Percentiles rank a stretch among this genome's conserved stretches.
Evolutionary conservation across 1,140 invertebrate genomes (phyloP).

Genomic region (Drosophila sturtevanti): DNA sequence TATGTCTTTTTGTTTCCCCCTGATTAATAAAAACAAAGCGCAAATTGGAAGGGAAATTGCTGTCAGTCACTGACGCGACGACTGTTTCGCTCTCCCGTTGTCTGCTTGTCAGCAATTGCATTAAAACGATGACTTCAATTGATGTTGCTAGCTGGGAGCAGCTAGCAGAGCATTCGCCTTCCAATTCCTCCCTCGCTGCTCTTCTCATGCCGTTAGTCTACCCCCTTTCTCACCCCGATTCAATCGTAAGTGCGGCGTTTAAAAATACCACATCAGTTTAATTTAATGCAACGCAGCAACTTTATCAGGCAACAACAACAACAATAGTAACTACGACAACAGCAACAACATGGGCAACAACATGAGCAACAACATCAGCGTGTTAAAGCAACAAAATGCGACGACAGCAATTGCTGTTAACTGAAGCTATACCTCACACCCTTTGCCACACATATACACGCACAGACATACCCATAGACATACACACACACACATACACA

Average conservation of each 20-base stretch:
- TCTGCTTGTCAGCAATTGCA: constrained; percentile 68
- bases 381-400: constrained; percentile 39
- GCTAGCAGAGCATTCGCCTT: not conserved
- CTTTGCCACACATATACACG: not conserved
- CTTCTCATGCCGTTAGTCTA: not conserved
- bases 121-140: constrained; percentile 44
- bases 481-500: not conserved
- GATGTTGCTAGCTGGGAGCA: constrained; percentile 8
- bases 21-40: constrained; percentile 71
- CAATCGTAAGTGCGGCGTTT: constrained; percentile 51
- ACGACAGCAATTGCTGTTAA: constrained; percentile 63
- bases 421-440: constrained; percentile 17
- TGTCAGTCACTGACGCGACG: constrained; percentile 60
- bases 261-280: constrained; percentile 78
- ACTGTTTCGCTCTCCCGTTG: constrained; percentile 17
- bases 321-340: constrained; percentile 22
- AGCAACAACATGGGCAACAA: constrained; percentile 45
- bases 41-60: constrained; percentile 76
- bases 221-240: not conserved
- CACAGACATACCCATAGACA: too few relatives aligned
- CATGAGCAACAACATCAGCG: constrained; percentile 18
- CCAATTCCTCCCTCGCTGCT: not conserved
- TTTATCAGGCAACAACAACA: constrained; percentile 66
- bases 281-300: constrained; percentile 79
- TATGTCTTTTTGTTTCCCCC: constrained; percentile 19